Percentiles rank a stretch among this genome's conserved stretches.
Evolutionary conservation across 2,797 vertebrate species (phyloP).

Genomic region (Geotria australis): DNA sequence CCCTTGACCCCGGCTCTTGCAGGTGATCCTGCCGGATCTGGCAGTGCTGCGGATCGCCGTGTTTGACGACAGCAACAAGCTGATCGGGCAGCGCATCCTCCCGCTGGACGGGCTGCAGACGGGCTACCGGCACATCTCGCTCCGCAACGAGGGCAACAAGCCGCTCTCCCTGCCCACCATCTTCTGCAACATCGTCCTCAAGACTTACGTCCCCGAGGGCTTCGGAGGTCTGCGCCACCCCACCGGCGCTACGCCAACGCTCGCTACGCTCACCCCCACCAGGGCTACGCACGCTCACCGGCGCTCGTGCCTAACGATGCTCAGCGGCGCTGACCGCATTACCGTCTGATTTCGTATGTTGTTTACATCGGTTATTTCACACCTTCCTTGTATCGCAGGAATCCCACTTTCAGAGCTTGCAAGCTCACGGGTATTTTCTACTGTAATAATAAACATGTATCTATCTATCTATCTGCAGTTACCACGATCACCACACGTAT

Average conservation of each 20-base stretch:
- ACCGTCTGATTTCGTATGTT: too few species aligned
- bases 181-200: slow-evolving; percentile 97
- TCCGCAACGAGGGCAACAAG: slow-evolving; percentile 91
- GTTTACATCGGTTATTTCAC: too few species aligned
- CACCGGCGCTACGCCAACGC: neutral
- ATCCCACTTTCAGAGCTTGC: too few species aligned
- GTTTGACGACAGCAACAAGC: slow-evolving; percentile 83
- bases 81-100: slow-evolving; percentile 85
- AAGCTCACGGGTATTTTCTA: too few species aligned
- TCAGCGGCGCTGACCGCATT: too few species aligned
- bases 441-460: too few species aligned
- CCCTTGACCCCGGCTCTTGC: neutral
- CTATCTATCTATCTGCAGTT: too few species aligned
- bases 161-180: slow-evolving; percentile 73
- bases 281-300: neutral
- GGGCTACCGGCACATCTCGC: slow-evolving; percentile 83
- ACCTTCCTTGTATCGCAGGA: too few species aligned
- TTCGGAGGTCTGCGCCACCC: slow-evolving; percentile 37
- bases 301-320: neutral
- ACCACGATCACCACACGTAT: too few species aligned
- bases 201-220: slow-evolving; percentile 92
- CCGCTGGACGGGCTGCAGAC: slow-evolving; percentile 87
- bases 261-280: neutral
- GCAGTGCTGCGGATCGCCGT: slow-evolving; percentile 83
- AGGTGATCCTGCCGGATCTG: slow-evolving; percentile 90